Conservation (phyloP, 2,888 invertebrate genomes). For the Ophion ventricosus region DNA sequence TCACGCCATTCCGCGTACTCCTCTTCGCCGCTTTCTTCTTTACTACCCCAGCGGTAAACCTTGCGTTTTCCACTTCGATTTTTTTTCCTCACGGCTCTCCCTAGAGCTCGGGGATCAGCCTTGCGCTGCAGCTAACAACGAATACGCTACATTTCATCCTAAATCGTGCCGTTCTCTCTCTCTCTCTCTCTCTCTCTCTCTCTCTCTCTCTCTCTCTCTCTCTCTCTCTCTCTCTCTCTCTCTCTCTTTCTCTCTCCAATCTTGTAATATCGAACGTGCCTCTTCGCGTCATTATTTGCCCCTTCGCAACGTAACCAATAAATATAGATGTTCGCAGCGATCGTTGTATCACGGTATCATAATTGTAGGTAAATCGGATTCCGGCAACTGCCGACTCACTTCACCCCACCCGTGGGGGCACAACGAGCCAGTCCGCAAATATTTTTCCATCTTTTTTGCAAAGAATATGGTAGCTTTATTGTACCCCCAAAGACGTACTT, state of each 20-base stretch:
- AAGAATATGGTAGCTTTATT: no score
- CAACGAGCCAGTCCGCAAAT: no score
- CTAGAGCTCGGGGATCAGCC: neutral
- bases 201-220: no score
- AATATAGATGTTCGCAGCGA: neutral
- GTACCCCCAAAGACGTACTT: no score
- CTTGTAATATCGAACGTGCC: neutral
- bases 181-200: no score
- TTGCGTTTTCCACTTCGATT: neutral
- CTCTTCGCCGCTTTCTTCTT: conserved; percentile 34
- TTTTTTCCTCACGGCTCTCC: neutral
- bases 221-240: no score
- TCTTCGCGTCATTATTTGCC: neutral
- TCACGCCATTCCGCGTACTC: neutral
- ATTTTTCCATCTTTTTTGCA: no score
- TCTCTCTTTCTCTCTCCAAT: neutral
- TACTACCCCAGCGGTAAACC: conserved; percentile 33
- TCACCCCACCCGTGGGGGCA: no score
- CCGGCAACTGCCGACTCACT: no score
- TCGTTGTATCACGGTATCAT: neutral
- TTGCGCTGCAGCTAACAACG: neutral
- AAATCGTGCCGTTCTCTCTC: neutral
- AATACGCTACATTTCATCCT: neutral
- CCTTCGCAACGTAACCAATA: neutral
- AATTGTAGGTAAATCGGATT: neutral